Evolutionary conservation across 2,113 vertebrate species (phyloP).

Genomic region (Pontoporia blainvillei): DNA sequence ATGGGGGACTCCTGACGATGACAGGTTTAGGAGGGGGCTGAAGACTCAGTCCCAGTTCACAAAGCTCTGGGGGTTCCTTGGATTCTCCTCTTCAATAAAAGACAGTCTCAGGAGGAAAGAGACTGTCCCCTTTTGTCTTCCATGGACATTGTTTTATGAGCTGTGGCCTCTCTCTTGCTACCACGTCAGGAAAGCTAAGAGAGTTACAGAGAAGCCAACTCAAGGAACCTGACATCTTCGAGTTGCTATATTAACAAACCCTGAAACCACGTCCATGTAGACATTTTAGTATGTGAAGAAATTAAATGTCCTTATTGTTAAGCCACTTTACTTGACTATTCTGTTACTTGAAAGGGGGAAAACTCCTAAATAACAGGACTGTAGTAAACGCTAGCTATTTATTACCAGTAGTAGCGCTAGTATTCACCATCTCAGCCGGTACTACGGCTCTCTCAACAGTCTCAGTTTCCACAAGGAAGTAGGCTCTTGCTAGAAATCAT

Average conservation of each 20-base stretch:
- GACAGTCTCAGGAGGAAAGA: background rate
- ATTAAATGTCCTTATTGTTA: background rate
- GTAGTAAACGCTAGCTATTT: background rate
- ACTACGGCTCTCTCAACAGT: background rate
- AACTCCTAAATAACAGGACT: background rate
- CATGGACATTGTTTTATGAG: background rate
- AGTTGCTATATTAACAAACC: background rate
- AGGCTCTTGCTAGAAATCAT: background rate
- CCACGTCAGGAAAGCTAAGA: background rate
- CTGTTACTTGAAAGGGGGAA: background rate
- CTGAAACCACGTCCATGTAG: background rate
- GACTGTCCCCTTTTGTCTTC: background rate
- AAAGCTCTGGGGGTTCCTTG: background rate
- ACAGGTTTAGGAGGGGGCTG: background rate
- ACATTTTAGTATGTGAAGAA: background rate
- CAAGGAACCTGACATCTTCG: background rate
- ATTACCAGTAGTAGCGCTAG: background rate
- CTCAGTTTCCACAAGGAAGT: background rate
- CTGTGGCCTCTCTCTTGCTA: background rate
- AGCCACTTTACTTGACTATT: background rate
- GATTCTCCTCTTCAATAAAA: background rate
- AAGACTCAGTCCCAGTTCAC: background rate
- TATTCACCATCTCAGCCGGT: background rate
- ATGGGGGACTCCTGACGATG: background rate
- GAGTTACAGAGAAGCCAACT: background rate